Base-by-base conservation (phyloP, 1,140 invertebrate genomes). In the Apis florea region DNA sequence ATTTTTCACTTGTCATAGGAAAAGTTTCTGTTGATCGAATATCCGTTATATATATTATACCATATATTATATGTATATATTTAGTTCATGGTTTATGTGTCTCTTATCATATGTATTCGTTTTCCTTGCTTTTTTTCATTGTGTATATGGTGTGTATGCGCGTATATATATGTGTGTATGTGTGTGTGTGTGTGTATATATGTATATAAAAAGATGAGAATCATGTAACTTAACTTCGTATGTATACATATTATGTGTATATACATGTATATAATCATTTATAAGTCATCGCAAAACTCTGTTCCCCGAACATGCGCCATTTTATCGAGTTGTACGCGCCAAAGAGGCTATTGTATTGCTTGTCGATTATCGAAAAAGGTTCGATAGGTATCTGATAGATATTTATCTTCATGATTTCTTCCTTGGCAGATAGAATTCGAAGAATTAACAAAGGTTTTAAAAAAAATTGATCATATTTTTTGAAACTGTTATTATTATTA, bases 51-150 rank as follows among this genome's bases (percentile, higher is more conserved):
- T 81, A 58, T 68, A 75, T 70, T 51, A 69, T 63, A 56, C n/a
- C 40, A 66, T 64, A 53, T 66, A 78, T 83, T 82, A 83, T 69
- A 81, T 73, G 58, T 86, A 58, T 71, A 53, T 83, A 83, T 72
- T 70, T 79, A 78, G 13, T 40, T 72, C 15, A 13, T 63, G 58
- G 31, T 19, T 51, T 26, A 67, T 63, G 67, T 79, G 9, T 40
- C 47, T 15, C 10, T 40, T 12, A 24, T n/a, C 5, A 53, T 12
- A 53, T 51, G 12, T 4, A 15, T 69, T 5, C 66, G 12, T 11
- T 58, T 31, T 2, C 58, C 4, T 11, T 26, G 71, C 31, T 15
- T n/a, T 15, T 24, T 40, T 17, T 9, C 2, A 17, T 4, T 21
- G 61, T 31, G 11, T 58, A 21, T 10, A 9, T 21, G 2, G 54